Evolutionary conservation across 2,797 vertebrate species (phyloP), one percentile per base, ranked within the genome.

Genomic region (Hippoglossus hippoglossus): DNA sequence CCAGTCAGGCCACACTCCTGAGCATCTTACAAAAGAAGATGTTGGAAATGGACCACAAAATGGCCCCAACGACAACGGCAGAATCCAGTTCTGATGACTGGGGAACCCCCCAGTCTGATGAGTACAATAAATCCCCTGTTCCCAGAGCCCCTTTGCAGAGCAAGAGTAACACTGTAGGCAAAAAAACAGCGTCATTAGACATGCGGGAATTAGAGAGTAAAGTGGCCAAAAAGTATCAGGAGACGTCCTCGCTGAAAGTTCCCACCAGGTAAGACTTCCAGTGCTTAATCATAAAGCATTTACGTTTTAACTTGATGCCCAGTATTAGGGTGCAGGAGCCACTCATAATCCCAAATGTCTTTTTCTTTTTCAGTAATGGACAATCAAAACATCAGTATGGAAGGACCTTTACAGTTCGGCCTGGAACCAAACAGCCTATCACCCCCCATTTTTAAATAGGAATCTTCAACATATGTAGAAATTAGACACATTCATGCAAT

Each of bases 21-120:
- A 93, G 93, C 72, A 95, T 95, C 83, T 73, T 95, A 61, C 94
- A 95, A 67, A 95, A 93, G 76, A 95, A 95, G 83, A 95, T 95
- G 94, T 47, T 94, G 63, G 94, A 95, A 83, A 94, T 95, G 93
- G 95, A 94, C 71, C 84, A 91, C 6, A 95, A 92, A 87, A 89
- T 94, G 59, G 26, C 18, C 7, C 68, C 72, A 0, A 31, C 25
- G 4, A 86, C 73, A 18, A 88, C 93, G 19, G 15, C 68, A 1
- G 93, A 94, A 47, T 39, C 82, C 1, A 68, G n/a, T 6, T 80
- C 77, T 1, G 93, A 95, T 44, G 95, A 94, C 21, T 95, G 95
- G 95, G 88, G 83, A 9, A 21, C 64, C 9, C 57, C 90, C 0
- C 12, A 84, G 75, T 83, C 90, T 8, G 90, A 93, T 0, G 93